These are phyloP conservation scores for Chymomyza fuscimana DNA, from an alignment of 2,888 invertebrate species.

Conservation along the genomic window DNA sequence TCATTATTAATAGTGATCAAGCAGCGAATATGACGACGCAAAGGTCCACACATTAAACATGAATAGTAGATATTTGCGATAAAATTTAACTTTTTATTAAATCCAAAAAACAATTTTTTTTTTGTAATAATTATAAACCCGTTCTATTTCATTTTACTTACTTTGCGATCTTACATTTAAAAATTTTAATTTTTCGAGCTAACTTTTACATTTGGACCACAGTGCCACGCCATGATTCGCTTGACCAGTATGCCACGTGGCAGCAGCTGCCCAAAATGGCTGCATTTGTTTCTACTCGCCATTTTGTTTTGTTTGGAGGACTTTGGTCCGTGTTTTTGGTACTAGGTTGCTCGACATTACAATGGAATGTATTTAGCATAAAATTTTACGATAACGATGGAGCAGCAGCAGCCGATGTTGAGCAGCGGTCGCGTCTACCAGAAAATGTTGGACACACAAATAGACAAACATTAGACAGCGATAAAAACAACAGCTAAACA, in stretches of 20 bases:
- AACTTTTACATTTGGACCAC: too few species aligned
- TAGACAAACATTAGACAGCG: slow-evolving; percentile 47
- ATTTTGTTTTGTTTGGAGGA: slow-evolving; percentile 18
- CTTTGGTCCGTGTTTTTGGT: slow-evolving; percentile 26
- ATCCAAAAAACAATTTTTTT: too few species aligned
- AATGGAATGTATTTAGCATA: slow-evolving; percentile 77
- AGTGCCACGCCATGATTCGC: slow-evolving; percentile 14
- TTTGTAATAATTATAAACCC: too few species aligned
- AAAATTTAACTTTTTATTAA: too few species aligned
- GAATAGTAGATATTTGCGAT: too few species aligned
- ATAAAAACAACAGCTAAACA: slow-evolving; percentile 3
- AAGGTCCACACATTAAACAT: too few species aligned
- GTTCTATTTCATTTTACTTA: too few species aligned
- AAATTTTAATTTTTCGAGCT: too few species aligned
- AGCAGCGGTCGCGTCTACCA: slow-evolving; percentile 1
- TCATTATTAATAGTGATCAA: too few species aligned
- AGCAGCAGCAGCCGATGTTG: background rate
- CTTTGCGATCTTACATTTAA: too few species aligned
- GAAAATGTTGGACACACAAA: slow-evolving; percentile 45
- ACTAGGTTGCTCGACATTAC: slow-evolving; percentile 44
- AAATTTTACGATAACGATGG: slow-evolving; percentile 77
- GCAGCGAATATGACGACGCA: too few species aligned
- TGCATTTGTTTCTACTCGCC: background rate
- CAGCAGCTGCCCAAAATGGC: slow-evolving; percentile 65
- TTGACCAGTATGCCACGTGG: slow-evolving; percentile 54